Conservation (phyloP, 2,888 invertebrate genomes). For the Cheilosia grossa region DNA sequence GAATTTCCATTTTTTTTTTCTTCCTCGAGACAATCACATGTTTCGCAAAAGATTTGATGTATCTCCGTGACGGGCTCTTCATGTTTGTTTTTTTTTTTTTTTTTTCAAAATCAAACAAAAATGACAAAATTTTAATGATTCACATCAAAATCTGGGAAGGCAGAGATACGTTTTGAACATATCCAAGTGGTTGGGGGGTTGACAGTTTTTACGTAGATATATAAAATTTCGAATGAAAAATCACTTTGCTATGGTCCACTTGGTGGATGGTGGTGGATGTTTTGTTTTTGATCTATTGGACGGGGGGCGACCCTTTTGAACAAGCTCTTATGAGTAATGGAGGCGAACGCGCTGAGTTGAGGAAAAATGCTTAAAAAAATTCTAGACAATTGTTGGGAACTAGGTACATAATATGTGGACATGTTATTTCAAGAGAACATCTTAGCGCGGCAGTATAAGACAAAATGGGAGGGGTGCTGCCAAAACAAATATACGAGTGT, state of each 20-base stretch:
- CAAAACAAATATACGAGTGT: too few species aligned
- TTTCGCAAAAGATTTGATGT: constrained; percentile 29
- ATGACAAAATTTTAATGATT: constrained; percentile 72
- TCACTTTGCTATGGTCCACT: constrained; percentile 61
- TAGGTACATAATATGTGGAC: too few species aligned
- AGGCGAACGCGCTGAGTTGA: neutral
- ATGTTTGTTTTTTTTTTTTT: constrained; percentile 21
- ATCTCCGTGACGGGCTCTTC: constrained; percentile 3
- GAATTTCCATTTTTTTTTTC: neutral
- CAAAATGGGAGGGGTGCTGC: too few species aligned
- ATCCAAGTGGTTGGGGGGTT: constrained; percentile 30
- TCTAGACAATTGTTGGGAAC: neutral
- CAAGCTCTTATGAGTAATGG: constrained; percentile 16
- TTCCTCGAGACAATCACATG: constrained; percentile 41
- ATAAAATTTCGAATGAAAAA: constrained; percentile 54
- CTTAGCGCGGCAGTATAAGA: too few species aligned
- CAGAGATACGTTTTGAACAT: constrained; percentile 37
- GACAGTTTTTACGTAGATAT: constrained; percentile 21
- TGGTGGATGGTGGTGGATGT: constrained; percentile 22
- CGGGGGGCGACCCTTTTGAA: neutral
- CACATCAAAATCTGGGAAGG: constrained; percentile 55
- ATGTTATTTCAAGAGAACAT: too few species aligned
- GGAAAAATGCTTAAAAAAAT: neutral
- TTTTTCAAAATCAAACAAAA: constrained; percentile 56
- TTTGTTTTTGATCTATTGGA: constrained; percentile 13